Evolutionary conservation across 1,140 invertebrate species (phyloP).

Genomic region (Brachionus koreanus): DNA sequence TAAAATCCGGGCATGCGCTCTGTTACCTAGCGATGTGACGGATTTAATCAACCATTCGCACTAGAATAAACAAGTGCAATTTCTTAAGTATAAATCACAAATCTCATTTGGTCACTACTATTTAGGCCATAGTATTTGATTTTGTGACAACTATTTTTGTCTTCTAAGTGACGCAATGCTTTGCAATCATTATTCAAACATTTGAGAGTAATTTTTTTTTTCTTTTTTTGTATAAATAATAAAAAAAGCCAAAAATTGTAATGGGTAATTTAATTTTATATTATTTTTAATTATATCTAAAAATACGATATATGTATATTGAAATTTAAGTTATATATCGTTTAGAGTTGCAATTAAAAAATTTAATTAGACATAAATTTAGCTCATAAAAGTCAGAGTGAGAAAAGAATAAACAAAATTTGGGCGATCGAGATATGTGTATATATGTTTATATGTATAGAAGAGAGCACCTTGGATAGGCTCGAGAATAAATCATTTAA

Average conservation of each 20-base stretch:
- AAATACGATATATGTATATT: neutral
- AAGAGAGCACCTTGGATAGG: neutral
- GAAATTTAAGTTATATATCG: neutral
- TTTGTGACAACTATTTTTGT: neutral
- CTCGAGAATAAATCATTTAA: conserved; percentile 20
- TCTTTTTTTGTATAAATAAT: neutral
- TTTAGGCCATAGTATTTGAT: neutral
- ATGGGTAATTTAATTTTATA: conserved; percentile 39
- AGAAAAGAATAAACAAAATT: neutral
- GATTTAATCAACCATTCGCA: neutral
- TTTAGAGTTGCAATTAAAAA: neutral
- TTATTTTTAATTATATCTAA: conserved; percentile 13
- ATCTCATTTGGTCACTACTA: neutral
- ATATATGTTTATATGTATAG: too few relatives aligned
- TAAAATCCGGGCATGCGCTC: neutral
- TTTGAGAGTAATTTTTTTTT: neutral
- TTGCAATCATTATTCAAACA: too few relatives aligned
- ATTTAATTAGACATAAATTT: conserved; percentile 19
- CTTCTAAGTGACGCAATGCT: neutral
- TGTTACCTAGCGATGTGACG: neutral
- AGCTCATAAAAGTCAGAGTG: neutral
- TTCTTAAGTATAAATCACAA: neutral
- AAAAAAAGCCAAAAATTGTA: neutral
- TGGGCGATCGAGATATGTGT: neutral
- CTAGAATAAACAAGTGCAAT: neutral